phyloP scores from a whole-genome alignment of 2,113 vertebrate species.

The Hippocampus abdominalis region DNA sequence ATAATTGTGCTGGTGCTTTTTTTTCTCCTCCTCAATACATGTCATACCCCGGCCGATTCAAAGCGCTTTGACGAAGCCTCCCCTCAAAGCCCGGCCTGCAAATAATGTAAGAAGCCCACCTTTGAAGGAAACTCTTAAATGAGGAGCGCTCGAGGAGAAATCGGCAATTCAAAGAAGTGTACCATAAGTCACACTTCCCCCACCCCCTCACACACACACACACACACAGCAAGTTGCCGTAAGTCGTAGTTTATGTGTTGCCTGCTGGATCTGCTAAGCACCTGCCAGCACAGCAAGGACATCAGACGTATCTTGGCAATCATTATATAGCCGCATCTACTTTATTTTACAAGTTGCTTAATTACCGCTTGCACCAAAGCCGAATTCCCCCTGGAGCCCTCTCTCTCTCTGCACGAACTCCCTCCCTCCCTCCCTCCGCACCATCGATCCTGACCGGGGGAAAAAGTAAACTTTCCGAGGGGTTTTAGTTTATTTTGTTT shows the following conservation, averaged over 20 bases:
- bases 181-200: neutral
- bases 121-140: neutral
- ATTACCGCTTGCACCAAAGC: conserved; percentile 42
- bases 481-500: neutral
- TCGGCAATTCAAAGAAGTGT: neutral
- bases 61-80: neutral
- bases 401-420: neutral
- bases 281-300: conserved; percentile 38
- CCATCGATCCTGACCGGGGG: conserved; percentile 45
- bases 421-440: conserved; percentile 16
- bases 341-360: conserved; percentile 56
- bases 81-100: neutral
- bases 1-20: neutral
- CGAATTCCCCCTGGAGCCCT: conserved; percentile 20
- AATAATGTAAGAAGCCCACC: neutral
- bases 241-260: neutral
- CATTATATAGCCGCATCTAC: conserved; percentile 39
- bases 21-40: neutral
- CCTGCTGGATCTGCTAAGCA: conserved; percentile 16
- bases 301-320: conserved; percentile 50
- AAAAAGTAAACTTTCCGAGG: conserved; percentile 57
- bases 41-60: neutral
- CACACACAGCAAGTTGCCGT: neutral
- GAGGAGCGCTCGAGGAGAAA: neutral
- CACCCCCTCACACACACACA: too few relatives aligned